Evolutionary conservation across 1,140 invertebrate genomes (phyloP).

Genomic region (Tetramorium simillimum): DNA sequence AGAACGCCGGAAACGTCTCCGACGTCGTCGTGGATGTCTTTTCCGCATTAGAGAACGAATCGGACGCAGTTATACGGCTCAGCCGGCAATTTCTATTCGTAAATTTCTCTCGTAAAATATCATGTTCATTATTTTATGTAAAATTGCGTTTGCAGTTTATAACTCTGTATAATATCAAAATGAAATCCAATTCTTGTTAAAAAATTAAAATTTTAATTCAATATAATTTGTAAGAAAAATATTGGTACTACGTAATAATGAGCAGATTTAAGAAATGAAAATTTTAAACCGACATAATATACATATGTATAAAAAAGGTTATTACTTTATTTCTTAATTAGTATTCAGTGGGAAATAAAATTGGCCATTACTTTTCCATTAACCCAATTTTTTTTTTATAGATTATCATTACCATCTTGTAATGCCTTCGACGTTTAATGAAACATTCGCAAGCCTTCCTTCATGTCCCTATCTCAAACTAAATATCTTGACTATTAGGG

Average conservation of each 20-base stretch:
- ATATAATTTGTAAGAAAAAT: not conserved
- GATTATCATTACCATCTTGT: not conserved
- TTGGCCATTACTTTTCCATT: not conserved
- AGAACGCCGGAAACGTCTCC: conserved; percentile 23
- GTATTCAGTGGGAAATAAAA: not conserved
- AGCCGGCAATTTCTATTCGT: not conserved
- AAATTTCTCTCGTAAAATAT: not conserved
- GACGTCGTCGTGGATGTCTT: conserved; percentile 10
- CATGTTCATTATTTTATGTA: not conserved
- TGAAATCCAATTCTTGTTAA: not conserved
- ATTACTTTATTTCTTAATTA: not conserved
- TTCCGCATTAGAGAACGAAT: not conserved
- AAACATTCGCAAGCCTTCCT: not conserved
- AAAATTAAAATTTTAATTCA: not conserved
- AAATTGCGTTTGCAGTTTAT: not conserved
- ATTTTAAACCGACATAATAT: not conserved
- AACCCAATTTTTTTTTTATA: not conserved
- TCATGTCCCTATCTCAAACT: not conserved
- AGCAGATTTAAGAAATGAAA: not conserved
- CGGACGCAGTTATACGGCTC: conserved; percentile 14
- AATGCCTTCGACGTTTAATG: not conserved
- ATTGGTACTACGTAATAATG: not conserved
- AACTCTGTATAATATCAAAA: not conserved
- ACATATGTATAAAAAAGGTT: not conserved
- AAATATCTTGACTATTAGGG: not conserved